phyloP scores from a whole-genome alignment of 2,888 invertebrate genomes.

The Lagria hirta region DNA sequence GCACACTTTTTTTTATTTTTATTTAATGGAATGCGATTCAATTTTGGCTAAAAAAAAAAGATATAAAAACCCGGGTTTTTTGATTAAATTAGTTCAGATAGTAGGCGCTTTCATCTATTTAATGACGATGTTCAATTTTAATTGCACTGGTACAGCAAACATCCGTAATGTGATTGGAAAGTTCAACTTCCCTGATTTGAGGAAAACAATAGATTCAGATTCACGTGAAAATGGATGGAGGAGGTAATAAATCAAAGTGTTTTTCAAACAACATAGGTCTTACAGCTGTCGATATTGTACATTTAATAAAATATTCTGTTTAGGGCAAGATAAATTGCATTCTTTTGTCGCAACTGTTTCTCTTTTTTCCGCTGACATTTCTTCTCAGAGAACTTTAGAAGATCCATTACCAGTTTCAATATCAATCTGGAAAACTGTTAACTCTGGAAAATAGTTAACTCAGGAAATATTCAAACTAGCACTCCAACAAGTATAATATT shows the following conservation, averaged over 20 bases:
- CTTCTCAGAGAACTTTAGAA: no score
- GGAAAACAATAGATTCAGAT: conserved; percentile 3
- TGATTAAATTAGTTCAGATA: conserved; percentile 3
- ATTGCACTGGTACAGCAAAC: conserved; percentile 5
- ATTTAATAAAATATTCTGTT: conserved; percentile 22
- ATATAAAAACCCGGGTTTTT: no score
- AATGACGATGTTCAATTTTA: neutral
- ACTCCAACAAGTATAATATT: no score
- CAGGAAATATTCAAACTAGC: no score
- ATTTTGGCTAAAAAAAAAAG: no score
- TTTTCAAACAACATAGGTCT: conserved; percentile 1
- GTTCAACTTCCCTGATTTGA: neutral
- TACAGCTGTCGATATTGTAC: conserved; percentile 17
- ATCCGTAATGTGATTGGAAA: conserved; percentile 3
- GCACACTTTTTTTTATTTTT: no score
- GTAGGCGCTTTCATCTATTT: neutral
- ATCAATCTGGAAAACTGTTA: no score
- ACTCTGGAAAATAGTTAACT: no score
- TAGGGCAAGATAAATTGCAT: conserved; percentile 22
- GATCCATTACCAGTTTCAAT: no score
- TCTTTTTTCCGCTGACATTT: no score
- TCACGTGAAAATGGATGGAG: conserved; percentile 2
- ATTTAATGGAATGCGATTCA: no score
- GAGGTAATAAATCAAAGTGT: neutral
- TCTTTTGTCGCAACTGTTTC: conserved; percentile 17